Evolutionary conservation across 2,888 invertebrate species (phyloP), one percentile per base, ranked within the genome.

Genomic region (Parnassius orleans): DNA sequence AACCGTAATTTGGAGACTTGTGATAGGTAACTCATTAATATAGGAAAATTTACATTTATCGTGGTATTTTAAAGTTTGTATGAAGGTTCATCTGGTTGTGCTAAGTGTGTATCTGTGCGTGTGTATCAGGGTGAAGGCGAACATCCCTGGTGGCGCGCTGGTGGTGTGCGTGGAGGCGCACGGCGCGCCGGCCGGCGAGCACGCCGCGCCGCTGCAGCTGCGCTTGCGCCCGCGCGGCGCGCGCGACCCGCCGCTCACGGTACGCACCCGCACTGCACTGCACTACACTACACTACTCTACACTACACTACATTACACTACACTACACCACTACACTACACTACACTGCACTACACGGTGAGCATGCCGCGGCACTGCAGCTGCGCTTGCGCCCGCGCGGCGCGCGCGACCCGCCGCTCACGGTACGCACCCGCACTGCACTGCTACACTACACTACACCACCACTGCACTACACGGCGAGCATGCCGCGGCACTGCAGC

Each of bases 81-180:
- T 19, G 19, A 19, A 19, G 19, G 2, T 2, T 19, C 19, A 19
- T 2, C 2, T 19, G 19, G 2, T 19, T 2, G 19, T 19, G 2
- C 7, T 33, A 33, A 33, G 33, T 33, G 33, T 33, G 33, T 7
- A 7, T 24, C 0, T 24, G 33, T 33, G 33, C 7, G 12, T 47
- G 42, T 41, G 51, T 15, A 24, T 41, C 75, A 85, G 85, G 51
- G 80, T 87, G 54, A 81, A 82, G 66, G 83, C 81, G 59, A 79
- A 84, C 78, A 73, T 81, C 65, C 79, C 82, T 60, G 86, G 84
- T 65, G 84, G 82, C 72, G 83, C 78, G 69, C 79, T 90, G 72
- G 80, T 90, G 74, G 78, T 90, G 77, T 77, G 75, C 64, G 89
- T 90, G 76, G 87, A 87, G 79, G 87, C 89, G 72, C 72, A 74